phyloP scores from a whole-genome alignment of 2,888 invertebrate genomes.

The Graphium colonna region DNA sequence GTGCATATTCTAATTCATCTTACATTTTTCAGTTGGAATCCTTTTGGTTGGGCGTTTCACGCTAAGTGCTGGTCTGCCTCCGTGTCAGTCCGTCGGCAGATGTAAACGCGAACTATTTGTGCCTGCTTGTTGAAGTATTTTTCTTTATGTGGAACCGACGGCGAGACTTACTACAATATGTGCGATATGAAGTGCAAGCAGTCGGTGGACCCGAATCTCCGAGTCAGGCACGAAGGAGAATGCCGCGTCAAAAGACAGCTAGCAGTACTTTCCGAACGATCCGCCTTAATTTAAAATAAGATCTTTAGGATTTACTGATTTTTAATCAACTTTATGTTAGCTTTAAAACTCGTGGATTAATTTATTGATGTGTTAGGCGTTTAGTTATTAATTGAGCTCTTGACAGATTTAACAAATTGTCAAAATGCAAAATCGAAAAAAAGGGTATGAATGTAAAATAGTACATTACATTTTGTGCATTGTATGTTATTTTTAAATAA shows the following conservation, averaged over 20 bases:
- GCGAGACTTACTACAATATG: constrained; percentile 40
- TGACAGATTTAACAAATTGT: too few species aligned
- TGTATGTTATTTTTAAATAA: too few species aligned
- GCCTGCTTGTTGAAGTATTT: constrained; percentile 28
- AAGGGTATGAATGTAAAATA: too few species aligned
- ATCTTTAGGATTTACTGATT: too few species aligned
- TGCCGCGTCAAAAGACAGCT: constrained; percentile 21
- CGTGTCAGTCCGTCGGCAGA: constrained; percentile 36
- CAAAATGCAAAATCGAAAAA: too few species aligned
- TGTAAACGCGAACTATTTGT: constrained; percentile 31
- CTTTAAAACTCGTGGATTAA: too few species aligned
- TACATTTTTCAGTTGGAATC: constrained; percentile 36
- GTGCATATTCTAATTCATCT: too few species aligned
- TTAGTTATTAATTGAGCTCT: too few species aligned
- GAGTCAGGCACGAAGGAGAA: constrained; percentile 22
- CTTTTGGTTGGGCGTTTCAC: constrained; percentile 36
- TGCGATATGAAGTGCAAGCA: constrained; percentile 34
- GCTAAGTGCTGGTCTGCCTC: constrained; percentile 35
- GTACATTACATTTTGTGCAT: too few species aligned
- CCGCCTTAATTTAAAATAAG: too few species aligned
- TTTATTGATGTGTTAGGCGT: too few species aligned
- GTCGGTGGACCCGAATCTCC: constrained; percentile 16
- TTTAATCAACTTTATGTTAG: too few species aligned
- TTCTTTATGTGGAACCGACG: constrained; percentile 45
- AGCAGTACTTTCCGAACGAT: not conserved